These are phyloP conservation scores for Arrhopalites spinosus DNA, from an alignment of 2,888 invertebrate species.

Conservation along the genomic window DNA sequence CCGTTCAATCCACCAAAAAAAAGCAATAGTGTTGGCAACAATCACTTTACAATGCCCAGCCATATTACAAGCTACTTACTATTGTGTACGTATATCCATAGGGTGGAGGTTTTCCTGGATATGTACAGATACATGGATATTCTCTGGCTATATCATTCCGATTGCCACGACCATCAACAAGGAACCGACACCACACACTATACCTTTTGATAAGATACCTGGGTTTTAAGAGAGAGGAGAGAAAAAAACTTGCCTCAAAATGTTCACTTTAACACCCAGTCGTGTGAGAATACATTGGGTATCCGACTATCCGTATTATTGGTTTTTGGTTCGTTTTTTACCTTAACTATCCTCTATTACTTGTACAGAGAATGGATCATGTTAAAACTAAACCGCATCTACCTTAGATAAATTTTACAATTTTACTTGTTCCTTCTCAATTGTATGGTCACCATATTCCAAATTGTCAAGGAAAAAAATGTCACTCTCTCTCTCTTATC, in stretches of 20 bases:
- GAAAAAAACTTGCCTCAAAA: constrained; percentile 6
- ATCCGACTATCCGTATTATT: background rate
- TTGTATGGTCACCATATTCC: no score
- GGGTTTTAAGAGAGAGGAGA: background rate
- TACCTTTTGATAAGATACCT: constrained; percentile 16
- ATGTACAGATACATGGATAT: background rate
- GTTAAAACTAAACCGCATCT: constrained; percentile 20
- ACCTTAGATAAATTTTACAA: constrained; percentile 21
- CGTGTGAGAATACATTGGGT: constrained; percentile 20
- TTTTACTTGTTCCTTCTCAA: background rate
- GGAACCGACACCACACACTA: background rate
- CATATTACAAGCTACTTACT: background rate
- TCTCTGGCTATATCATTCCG: no score
- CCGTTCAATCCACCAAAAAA: background rate
- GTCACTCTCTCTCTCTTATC: no score
- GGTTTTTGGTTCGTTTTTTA: background rate
- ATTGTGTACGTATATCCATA: background rate
- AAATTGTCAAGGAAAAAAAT: no score
- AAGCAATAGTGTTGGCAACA: background rate
- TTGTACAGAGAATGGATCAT: background rate
- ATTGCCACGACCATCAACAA: background rate
- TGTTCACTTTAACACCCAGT: constrained; percentile 18
- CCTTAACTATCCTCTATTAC: background rate
- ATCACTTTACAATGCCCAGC: constrained; percentile 16
- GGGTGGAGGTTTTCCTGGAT: no score